phyloP scores from a whole-genome alignment of 2,113 vertebrate genomes.

The Poeciliopsis retropinna region DNA sequence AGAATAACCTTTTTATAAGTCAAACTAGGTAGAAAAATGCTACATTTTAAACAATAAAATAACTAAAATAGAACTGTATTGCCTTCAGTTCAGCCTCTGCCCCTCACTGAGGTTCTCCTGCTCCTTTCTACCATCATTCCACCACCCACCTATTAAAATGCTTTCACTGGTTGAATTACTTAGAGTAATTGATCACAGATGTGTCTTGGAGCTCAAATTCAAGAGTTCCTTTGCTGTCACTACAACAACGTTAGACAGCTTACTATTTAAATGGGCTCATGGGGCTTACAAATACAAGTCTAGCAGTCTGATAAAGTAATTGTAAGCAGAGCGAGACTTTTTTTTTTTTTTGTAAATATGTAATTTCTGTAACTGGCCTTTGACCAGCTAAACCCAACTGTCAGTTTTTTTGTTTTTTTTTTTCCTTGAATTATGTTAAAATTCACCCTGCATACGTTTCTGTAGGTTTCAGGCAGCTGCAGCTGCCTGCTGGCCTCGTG shows the following conservation, averaged over 20 bases:
- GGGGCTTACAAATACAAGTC: slow-evolving; percentile 40
- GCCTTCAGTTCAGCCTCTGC: slow-evolving; percentile 17
- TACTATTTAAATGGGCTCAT: slow-evolving; percentile 33
- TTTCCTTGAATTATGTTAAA: slow-evolving; percentile 37
- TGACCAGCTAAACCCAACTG: slow-evolving; percentile 19
- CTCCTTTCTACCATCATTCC: slow-evolving; percentile 21
- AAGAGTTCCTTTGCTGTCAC: slow-evolving; percentile 24
- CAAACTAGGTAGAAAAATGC: background rate
- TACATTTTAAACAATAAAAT: slow-evolving; percentile 5
- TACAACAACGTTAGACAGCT: slow-evolving; percentile 39
- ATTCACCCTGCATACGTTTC: slow-evolving; percentile 34
- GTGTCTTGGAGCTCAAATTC: slow-evolving; percentile 40
- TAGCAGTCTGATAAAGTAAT: slow-evolving; percentile 20
- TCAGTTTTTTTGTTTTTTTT: slow-evolving; percentile 7
- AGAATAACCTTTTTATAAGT: background rate
- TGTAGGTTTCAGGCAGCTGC: slow-evolving; percentile 24
- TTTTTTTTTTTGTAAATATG: slow-evolving; percentile 13
- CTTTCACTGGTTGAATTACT: slow-evolving; percentile 49
- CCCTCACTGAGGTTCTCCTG: slow-evolving; percentile 7
- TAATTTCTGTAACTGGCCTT: slow-evolving; percentile 34
- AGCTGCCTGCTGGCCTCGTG: slow-evolving; percentile 30
- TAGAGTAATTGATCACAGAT: slow-evolving; percentile 58
- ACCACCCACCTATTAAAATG: slow-evolving; percentile 36
- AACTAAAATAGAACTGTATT: slow-evolving; percentile 13
- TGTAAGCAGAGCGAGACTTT: slow-evolving; percentile 4